A percentile compares a stretch with the other conserved stretches of the same genome.
Conservation (phyloP, 2,113 vertebrate species). For the Poeciliopsis retropinna region DNA sequence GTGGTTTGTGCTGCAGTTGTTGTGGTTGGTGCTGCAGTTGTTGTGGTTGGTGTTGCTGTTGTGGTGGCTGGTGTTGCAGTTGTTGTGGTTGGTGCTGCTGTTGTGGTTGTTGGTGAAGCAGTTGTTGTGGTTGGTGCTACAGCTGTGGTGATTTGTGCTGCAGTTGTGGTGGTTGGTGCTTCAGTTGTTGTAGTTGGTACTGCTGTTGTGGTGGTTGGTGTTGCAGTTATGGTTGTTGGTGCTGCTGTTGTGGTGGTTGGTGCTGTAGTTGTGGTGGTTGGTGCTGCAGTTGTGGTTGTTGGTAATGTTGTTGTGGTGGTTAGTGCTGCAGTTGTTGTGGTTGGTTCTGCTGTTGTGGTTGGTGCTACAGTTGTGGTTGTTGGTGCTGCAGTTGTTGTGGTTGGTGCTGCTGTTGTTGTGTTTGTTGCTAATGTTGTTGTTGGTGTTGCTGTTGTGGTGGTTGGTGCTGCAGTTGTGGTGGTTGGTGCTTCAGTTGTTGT, state of each 20-base stretch:
- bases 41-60: neutral
- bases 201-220: neutral
- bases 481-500: too few relatives aligned
- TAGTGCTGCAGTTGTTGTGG: neutral
- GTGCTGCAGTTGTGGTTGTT: neutral
- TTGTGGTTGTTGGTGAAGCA: neutral
- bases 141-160: neutral
- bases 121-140: neutral
- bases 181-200: neutral
- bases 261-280: neutral
- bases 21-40: neutral
- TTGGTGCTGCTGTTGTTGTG: too few relatives aligned
- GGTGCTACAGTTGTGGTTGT: neutral
- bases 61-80: neutral
- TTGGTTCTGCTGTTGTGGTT: too few relatives aligned
- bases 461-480: neutral
- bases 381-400: neutral
- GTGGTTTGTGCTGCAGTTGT: neutral
- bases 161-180: too few relatives aligned
- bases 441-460: neutral
- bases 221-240: neutral
- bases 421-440: too few relatives aligned
- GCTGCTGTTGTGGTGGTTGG: neutral
- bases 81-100: too few relatives aligned
- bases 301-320: too few relatives aligned